phyloP scores from a whole-genome alignment of 2,113 vertebrate species.

The Prolemur simus region DNA sequence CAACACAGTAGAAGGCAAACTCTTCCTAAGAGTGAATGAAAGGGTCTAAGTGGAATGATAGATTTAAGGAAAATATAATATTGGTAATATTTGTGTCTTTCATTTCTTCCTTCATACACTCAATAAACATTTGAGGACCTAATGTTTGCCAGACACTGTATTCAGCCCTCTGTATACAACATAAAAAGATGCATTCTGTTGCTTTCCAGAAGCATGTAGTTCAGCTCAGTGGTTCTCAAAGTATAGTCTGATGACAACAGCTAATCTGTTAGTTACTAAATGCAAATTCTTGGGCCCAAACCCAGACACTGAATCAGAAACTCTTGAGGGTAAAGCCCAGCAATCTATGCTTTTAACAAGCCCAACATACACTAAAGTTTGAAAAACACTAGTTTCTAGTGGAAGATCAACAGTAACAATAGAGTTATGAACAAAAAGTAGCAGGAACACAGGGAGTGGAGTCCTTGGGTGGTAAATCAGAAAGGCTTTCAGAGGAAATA shows the following conservation, averaged over 20 bases:
- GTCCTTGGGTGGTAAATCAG: background rate
- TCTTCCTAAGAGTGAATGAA: background rate
- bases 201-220: background rate
- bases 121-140: background rate
- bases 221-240: background rate
- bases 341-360: background rate
- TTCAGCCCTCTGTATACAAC: background rate
- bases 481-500: background rate
- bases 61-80: background rate
- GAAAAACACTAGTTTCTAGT: background rate
- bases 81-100: background rate
- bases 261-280: constrained; percentile 11
- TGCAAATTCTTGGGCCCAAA: background rate
- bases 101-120: background rate
- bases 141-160: background rate
- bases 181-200: background rate
- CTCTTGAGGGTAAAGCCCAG: background rate
- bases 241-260: background rate
- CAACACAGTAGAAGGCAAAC: background rate
- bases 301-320: background rate
- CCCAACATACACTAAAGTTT: background rate
- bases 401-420: background rate
- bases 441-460: background rate
- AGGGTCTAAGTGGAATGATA: background rate
- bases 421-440: background rate